Conservation (phyloP, 2,797 vertebrate species). For the Amblyopsis hoosieri region DNA sequence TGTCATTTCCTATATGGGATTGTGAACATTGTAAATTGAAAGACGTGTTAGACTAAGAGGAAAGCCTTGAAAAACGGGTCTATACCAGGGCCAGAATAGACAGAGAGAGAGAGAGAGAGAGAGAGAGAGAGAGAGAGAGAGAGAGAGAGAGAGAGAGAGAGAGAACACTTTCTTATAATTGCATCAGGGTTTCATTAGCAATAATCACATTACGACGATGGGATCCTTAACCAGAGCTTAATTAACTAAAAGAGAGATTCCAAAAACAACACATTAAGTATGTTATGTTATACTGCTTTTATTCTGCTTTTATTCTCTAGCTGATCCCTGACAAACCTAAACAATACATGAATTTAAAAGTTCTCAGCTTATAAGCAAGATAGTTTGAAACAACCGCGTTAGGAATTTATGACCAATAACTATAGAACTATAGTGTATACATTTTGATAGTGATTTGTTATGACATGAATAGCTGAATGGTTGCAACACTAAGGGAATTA, state of each 20-base stretch:
- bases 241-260: constrained; percentile 34
- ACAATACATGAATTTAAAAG: constrained; percentile 31
- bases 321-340: constrained; percentile 52
- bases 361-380: constrained; percentile 35
- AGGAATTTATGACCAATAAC: background rate
- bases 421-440: too few species aligned
- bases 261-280: background rate
- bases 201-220: constrained; percentile 61
- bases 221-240: constrained; percentile 31
- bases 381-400: constrained; percentile 4
- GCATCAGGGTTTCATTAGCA: constrained; percentile 69
- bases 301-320: too few species aligned
- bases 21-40: too few species aligned
- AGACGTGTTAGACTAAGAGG: too few species aligned
- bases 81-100: constrained; percentile 18
- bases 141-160: constrained; percentile 13
- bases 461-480: too few species aligned
- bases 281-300: too few species aligned
- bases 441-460: too few species aligned
- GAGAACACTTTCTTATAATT: constrained; percentile 64
- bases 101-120: constrained; percentile 15
- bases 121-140: constrained; percentile 39
- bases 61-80: background rate
- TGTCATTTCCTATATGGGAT: too few species aligned
- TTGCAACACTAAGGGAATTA: too few species aligned